Percentiles rank a stretch among this genome's conserved stretches.
phyloP scores from a whole-genome alignment of 1,140 invertebrate species.

The Pectinophora gossypiella region DNA sequence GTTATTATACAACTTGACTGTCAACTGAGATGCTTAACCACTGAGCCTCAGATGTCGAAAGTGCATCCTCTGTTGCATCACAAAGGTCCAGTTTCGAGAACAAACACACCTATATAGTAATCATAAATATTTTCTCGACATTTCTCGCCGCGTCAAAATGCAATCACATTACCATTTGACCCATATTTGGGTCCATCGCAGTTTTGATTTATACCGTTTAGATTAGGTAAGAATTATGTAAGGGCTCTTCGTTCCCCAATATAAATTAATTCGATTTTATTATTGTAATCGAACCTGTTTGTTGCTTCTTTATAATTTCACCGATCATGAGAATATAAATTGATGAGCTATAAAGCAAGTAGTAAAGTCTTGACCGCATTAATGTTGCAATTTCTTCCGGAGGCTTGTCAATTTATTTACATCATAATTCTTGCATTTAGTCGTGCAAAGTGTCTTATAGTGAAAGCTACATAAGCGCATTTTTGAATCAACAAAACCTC shows the following conservation, averaged over 20 bases:
- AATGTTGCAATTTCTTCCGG: neutral
- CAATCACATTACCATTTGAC: constrained; percentile 1
- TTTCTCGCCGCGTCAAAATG: neutral
- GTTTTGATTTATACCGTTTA: neutral
- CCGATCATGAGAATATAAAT: constrained; percentile 24
- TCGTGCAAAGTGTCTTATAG: no score
- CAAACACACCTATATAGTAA: neutral
- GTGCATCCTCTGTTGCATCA: neutral
- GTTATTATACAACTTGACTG: no score
- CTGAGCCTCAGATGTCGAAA: neutral
- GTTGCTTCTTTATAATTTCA: constrained; percentile 36
- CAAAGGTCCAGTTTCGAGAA: neutral
- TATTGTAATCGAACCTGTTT: constrained; percentile 23
- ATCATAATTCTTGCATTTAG: neutral
- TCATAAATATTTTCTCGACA: neutral
- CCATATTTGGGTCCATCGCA: neutral
- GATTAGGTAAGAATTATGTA: neutral
- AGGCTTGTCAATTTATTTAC: neutral
- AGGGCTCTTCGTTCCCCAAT: neutral
- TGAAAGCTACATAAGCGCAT: no score
- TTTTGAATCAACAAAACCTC: no score
- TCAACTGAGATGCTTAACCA: no score
- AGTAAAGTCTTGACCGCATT: neutral
- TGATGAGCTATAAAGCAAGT: constrained; percentile 1
- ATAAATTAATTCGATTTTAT: constrained; percentile 12